Evolutionary conservation across 2,797 vertebrate genomes (phyloP), one percentile per base, ranked within the genome.

Genomic region (Ambastaia sidthimunki): DNA sequence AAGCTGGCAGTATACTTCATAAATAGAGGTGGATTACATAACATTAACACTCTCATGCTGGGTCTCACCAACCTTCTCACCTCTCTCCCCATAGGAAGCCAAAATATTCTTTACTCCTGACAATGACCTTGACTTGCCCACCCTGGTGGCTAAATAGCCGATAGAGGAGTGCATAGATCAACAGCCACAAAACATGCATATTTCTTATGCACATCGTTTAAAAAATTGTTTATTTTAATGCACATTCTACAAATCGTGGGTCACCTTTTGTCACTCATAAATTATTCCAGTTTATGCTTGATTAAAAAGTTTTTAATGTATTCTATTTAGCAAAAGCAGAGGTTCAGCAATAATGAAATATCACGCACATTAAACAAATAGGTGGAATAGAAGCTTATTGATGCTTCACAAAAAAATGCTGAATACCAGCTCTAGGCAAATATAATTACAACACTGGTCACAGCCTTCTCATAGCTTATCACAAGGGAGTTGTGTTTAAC

Each of bases 101-200:
- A 76, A 18, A 70, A 59, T 60, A 48, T 74, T 74, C 76, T 66
- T 75, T 54, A 68, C 74, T 67, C 67, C 73, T 77, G 62, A 88
- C 82, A 81, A 10, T 74, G 86, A 89, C 91, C 89, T 92, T 90
- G 88, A 76, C 19, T 76, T 74, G 78, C 66, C 67, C 78, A 71
- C 81, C 82, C 3, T 78, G 50, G 76, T 69, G 72, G 25, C 44
- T 62, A n/a, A 81, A 62, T 62, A 37, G 57, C 28, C 18, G n/a
- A 28, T 78, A 52, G 54, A 21, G 15, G 9, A 19, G 18, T 31
- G 48, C 55, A 60, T 25, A 78, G 10, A 50, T 57, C 41, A 78
- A n/a, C 9, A 52, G 52, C 25, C 44, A 41, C n/a, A 50, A 37
- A 37, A 28, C 18, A 23, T 25, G 18, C 54, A 47, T 13, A 67